Conservation (phyloP, 2,113 vertebrate genomes). For the Microtus montanus region DNA sequence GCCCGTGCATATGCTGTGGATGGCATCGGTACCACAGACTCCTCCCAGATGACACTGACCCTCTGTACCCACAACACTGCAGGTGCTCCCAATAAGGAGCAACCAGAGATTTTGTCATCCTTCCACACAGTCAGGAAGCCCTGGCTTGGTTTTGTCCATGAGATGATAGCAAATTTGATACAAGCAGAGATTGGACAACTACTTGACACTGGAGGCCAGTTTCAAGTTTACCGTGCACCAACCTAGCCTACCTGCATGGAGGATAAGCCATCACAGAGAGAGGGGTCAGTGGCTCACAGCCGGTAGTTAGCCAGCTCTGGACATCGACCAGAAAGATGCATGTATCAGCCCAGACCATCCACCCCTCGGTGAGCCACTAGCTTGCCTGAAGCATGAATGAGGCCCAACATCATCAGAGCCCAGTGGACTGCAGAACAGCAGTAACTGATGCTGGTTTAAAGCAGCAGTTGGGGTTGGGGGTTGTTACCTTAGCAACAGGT, state of each 20-base stretch:
- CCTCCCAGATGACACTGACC: rapidly evolving
- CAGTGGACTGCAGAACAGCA: rapidly evolving
- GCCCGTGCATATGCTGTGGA: rapidly evolving
- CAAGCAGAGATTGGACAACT: not conserved
- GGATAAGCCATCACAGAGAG: not conserved
- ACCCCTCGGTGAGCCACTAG: not conserved
- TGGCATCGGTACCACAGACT: rapidly evolving
- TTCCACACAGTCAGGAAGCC: rapidly evolving
- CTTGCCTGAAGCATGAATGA: not conserved
- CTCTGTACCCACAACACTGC: too few species aligned
- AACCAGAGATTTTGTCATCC: rapidly evolving
- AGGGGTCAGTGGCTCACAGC: not conserved
- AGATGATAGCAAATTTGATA: not conserved
- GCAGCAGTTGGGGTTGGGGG: not conserved
- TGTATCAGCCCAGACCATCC: rapidly evolving
- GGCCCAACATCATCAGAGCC: not conserved
- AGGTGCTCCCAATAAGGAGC: not conserved
- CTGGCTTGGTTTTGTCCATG: not conserved
- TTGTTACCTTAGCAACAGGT: not conserved
- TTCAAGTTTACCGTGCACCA: not conserved
- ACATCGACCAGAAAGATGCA: not conserved
- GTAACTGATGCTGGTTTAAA: not conserved
- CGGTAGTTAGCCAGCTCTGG: not conserved
- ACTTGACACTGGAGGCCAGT: not conserved
- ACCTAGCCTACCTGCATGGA: not conserved